Conservation (phyloP, 1,140 invertebrate genomes). For the Drosophila rufa region DNA sequence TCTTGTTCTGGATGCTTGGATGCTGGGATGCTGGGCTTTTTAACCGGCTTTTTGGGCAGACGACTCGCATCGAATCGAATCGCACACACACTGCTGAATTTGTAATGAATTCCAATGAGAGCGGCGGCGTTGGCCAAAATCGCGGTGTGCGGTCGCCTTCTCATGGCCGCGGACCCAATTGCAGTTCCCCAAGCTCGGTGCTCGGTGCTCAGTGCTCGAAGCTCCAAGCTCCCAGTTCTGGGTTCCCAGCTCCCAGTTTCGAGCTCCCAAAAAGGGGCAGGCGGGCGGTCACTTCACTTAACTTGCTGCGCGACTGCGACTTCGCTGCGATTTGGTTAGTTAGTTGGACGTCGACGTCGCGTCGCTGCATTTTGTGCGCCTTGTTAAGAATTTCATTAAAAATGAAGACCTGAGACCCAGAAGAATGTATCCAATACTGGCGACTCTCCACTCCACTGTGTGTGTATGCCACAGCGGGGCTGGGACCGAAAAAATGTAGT, state of each 20-base stretch:
- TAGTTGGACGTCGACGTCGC: constrained; percentile 58
- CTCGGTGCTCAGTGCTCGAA: neutral
- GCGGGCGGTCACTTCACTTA: constrained; percentile 71
- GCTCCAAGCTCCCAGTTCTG: constrained; percentile 12
- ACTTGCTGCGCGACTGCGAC: constrained; percentile 63
- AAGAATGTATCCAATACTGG: constrained; percentile 68
- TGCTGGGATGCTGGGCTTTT: constrained; percentile 47
- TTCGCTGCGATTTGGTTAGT: constrained; percentile 80
- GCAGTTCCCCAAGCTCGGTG: constrained; percentile 40
- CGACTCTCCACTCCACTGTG: neutral
- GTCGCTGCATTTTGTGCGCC: constrained; percentile 80
- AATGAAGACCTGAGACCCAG: constrained; percentile 84
- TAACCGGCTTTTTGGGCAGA: constrained; percentile 78
- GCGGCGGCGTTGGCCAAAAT: constrained; percentile 58
- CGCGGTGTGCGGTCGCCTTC: constrained; percentile 80
- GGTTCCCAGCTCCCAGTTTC: constrained; percentile 15
- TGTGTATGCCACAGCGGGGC: constrained; percentile 41
- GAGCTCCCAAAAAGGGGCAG: constrained; percentile 68
- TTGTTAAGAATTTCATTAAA: constrained; percentile 85
- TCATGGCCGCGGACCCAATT: constrained; percentile 60
- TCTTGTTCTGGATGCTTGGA: constrained; percentile 36
- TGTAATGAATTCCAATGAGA: constrained; percentile 85
- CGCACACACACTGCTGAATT: constrained; percentile 67
- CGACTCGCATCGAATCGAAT: constrained; percentile 51
- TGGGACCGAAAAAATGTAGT: constrained; percentile 77